Percentiles rank a stretch among this genome's conserved stretches.
These are phyloP conservation scores for Micronisus gabar DNA, from an alignment of 2,113 vertebrate species.

Conservation along the genomic window DNA sequence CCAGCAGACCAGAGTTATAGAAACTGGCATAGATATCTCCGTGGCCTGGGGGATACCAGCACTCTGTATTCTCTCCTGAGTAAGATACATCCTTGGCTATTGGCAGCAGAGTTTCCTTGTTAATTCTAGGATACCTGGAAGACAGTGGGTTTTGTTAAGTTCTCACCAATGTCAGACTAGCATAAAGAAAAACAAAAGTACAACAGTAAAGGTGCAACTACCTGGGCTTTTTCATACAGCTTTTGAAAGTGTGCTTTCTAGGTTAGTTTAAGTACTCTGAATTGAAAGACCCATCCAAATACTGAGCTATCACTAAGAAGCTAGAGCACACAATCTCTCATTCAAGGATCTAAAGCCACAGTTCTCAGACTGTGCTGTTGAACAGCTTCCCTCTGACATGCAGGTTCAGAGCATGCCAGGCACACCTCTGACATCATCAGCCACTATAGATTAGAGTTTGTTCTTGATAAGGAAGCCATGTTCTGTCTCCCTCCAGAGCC, in stretches of 20 bases:
- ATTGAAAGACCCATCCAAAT: background rate
- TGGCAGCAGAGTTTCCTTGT: constrained; percentile 94
- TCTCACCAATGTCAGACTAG: background rate
- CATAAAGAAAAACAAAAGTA: background rate
- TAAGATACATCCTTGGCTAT: constrained; percentile 84
- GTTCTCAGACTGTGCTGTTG: background rate
- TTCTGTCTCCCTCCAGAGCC: background rate
- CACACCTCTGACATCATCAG: background rate
- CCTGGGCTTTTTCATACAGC: background rate
- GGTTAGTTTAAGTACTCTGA: background rate
- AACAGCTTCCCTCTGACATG: background rate
- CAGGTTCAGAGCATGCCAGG: background rate
- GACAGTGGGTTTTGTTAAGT: background rate
- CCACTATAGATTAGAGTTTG: background rate
- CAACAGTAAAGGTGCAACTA: background rate
- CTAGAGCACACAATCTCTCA: background rate
- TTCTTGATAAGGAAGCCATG: background rate
- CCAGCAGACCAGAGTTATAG: constrained; percentile 89
- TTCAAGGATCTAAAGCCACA: background rate
- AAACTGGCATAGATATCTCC: constrained; percentile 96
- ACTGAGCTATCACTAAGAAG: background rate
- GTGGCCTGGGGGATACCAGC: constrained; percentile 96
- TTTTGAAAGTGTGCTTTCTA: background rate
- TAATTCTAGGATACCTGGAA: constrained; percentile 91
- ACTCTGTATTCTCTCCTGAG: constrained; percentile 85